Evolutionary conservation across 2,888 invertebrate genomes (phyloP).

Genomic region (Nemapogon koenigi): DNA sequence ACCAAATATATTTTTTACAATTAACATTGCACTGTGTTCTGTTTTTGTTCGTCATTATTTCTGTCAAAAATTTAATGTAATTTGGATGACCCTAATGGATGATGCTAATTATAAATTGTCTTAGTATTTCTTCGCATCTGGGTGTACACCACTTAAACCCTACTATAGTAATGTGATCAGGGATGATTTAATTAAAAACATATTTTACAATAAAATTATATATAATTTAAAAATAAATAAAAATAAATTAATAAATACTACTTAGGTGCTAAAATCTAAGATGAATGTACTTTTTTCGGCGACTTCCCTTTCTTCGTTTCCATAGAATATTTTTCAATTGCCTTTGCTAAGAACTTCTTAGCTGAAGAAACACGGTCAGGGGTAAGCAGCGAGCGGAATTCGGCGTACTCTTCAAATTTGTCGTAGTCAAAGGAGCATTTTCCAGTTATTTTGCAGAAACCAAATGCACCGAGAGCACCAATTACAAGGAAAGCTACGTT

Average conservation of each 20-base stretch:
- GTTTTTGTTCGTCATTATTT: too few relatives aligned
- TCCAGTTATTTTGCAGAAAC: slow-evolving; percentile 27
- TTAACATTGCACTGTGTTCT: too few relatives aligned
- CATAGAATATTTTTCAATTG: slow-evolving; percentile 53
- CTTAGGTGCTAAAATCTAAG: background rate
- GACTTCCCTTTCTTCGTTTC: slow-evolving; percentile 16
- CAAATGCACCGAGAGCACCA: slow-evolving; percentile 23
- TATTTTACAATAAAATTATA: too few relatives aligned
- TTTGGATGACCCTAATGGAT: too few relatives aligned
- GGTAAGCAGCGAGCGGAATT: slow-evolving; percentile 49
- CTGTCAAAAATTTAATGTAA: too few relatives aligned
- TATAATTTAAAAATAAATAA: too few relatives aligned
- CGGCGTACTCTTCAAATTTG: slow-evolving; percentile 19
- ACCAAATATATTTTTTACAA: too few relatives aligned
- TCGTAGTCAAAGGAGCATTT: slow-evolving; percentile 23
- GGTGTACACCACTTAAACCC: too few relatives aligned
- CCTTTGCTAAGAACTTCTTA: slow-evolving; percentile 50
- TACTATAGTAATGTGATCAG: too few relatives aligned
- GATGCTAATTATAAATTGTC: too few relatives aligned
- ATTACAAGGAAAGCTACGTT: slow-evolving; percentile 23
- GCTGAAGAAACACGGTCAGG: slow-evolving; percentile 57
- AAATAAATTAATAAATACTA: background rate
- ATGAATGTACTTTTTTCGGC: background rate
- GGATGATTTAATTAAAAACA: too few relatives aligned
- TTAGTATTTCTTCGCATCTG: too few relatives aligned